Evolutionary conservation across 2,888 invertebrate genomes (phyloP).

Genomic region (Hylaea fasciaria): DNA sequence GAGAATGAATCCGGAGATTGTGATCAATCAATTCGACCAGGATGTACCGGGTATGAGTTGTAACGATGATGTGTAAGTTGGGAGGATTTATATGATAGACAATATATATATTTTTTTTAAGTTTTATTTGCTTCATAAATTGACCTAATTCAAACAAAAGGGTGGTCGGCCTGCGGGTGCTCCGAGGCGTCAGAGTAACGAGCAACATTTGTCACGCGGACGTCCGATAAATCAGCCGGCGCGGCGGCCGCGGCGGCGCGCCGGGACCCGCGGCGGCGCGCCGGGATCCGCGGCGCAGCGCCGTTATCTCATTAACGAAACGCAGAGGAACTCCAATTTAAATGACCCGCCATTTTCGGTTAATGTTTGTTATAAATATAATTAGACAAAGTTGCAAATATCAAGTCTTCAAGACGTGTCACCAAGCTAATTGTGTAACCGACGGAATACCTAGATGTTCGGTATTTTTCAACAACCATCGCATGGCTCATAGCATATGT

Average conservation of each 20-base stretch:
- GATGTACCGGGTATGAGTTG: no score
- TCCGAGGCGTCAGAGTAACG: slow-evolving; percentile 21
- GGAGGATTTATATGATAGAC: no score
- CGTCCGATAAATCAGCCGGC: slow-evolving; percentile 20
- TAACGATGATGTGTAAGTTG: not conserved
- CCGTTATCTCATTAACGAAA: slow-evolving; percentile 26
- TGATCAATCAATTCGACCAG: no score
- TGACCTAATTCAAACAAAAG: slow-evolving; percentile 2
- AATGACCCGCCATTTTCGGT: slow-evolving; percentile 9
- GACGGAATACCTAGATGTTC: no score
- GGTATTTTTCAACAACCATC: no score
- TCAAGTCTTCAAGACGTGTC: no score
- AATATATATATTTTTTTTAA: no score
- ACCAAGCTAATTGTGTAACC: no score
- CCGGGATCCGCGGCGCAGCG: slow-evolving; percentile 1
- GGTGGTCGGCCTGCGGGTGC: not conserved
- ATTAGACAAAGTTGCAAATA: not conserved
- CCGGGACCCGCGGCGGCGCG: not conserved
- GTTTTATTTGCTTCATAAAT: slow-evolving; percentile 2
- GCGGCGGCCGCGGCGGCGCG: not conserved
- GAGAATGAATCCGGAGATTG: no score
- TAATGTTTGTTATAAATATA: slow-evolving; percentile 1
- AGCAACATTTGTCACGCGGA: slow-evolving; percentile 15
- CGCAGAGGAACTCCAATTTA: slow-evolving; percentile 17
- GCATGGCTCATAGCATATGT: no score